Conservation (phyloP, 2,113 vertebrate species). For the Callocephalon fimbriatum region DNA sequence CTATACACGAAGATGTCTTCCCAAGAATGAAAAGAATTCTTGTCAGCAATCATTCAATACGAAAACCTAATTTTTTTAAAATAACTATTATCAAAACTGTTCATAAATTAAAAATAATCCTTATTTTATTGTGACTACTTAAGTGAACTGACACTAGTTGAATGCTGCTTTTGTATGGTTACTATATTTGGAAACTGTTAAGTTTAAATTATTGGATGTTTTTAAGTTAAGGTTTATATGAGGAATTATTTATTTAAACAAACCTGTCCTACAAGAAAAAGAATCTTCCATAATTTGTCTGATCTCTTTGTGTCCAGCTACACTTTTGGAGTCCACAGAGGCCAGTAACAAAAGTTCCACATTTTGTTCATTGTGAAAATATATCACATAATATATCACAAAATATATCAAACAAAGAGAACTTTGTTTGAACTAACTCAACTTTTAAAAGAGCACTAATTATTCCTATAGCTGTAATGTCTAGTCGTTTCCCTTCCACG, state of each 20-base stretch:
- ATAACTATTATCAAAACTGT: neutral
- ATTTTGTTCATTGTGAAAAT: neutral
- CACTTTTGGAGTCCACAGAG: neutral
- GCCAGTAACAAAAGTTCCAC: neutral
- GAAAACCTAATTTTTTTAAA: neutral
- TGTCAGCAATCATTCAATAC: neutral
- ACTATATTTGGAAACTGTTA: neutral
- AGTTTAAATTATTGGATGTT: neutral
- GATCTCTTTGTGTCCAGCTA: neutral
- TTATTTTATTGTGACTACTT: neutral
- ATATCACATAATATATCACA: too few relatives aligned
- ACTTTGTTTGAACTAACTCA: neutral
- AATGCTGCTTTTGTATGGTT: neutral
- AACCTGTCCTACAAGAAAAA: neutral
- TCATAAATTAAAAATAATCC: neutral
- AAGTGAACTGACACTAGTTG: neutral
- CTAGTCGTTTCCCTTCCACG: neutral
- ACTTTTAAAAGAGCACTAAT: neutral
- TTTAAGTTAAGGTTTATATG: neutral
- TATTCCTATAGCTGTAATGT: neutral
- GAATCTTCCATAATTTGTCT: neutral
- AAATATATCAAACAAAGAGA: too few relatives aligned
- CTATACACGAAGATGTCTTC: neutral
- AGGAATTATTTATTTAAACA: neutral
- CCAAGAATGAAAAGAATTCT: neutral